Percentiles rank a stretch among this genome's conserved stretches.
These are phyloP conservation scores for Magallana ariakensis DNA, from an alignment of 1,140 invertebrate genomes.

Conservation along the genomic window DNA sequence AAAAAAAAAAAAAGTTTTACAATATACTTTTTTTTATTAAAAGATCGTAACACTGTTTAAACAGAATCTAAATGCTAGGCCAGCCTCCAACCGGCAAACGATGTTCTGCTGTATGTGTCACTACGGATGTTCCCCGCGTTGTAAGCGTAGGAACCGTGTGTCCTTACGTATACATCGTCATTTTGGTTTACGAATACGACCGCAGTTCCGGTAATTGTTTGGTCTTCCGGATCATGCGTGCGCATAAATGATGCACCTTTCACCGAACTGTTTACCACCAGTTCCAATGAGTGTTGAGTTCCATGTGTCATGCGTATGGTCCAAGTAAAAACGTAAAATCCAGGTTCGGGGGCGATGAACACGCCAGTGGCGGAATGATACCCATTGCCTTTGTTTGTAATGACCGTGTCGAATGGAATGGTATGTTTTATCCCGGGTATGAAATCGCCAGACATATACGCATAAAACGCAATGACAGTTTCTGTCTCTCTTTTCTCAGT, in stretches of 20 bases:
- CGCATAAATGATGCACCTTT: neutral
- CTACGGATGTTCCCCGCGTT: conserved; percentile 26
- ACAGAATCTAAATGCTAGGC: neutral
- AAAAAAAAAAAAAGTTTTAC: no score
- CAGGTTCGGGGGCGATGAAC: conserved; percentile 28
- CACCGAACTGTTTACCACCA: neutral
- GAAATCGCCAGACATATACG: neutral
- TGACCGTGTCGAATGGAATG: conserved; percentile 30
- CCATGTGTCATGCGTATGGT: neutral
- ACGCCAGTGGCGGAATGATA: conserved; percentile 18
- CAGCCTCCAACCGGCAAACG: conserved; percentile 33
- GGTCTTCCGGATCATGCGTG: neutral
- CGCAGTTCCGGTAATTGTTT: neutral
- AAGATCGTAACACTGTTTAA: no score
- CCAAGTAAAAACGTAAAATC: conserved; percentile 45
- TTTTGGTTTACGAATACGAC: conserved; percentile 16
- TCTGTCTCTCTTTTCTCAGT: neutral
- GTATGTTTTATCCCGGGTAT: neutral
- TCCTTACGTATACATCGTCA: conserved; percentile 10
- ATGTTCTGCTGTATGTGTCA: neutral
- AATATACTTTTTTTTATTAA: no score
- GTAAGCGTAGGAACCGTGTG: neutral
- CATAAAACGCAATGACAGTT: conserved; percentile 25
- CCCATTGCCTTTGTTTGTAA: conserved; percentile 30
- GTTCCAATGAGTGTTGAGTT: neutral